Base-by-base conservation (phyloP, 2,888 invertebrate genomes). In the Drosophila prostipennis region DNA sequence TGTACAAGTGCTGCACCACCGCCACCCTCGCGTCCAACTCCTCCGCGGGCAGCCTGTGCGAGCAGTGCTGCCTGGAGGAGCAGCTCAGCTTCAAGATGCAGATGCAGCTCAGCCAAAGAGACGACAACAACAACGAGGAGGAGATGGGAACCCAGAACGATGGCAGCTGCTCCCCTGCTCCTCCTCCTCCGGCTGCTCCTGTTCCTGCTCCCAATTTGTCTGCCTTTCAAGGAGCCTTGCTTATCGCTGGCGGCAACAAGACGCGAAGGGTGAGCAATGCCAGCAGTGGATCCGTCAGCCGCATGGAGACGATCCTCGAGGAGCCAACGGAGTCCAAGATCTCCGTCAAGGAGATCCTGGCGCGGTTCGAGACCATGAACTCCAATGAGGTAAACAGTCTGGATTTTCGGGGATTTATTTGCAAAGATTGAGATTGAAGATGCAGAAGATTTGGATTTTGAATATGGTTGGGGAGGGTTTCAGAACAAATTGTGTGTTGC, bases 271-370 rank as follows among this genome's bases (percentile, higher is more conserved):
- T 89, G 13, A 92, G 92, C 79, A 86, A 92, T 34, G 91, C 92
- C 32, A 92, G 91, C 81, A 91, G 81, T 91, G 91, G 91, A 59
- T 94, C 94, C 87, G 94, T 93, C 90, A 95, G 92, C 79, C 94
- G 94, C 91, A 96, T 96, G 96, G 96, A 96, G 91, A 96, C 96
- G 53, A 96, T 96, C 74, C 94, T 95, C 65, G 96, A 96, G 91
- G 96, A 96, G 87, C 94, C 94, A 37, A 93, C 93, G 48, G 96
- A 96, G 90, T 95, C 95, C n/a, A 96, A 96, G 92, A 94, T 96
- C 86, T 96, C 96, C 74, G 96, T 96, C 75, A 95, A 95, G 90
- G 96, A 96, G 90, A 96, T 96, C 79, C 93, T 96, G 81, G 96
- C 96, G 58, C 93, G 96, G 76, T 96, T 96, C 92, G 96, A 96